Conservation (phyloP, 2,113 vertebrate species). For the Sinosuthora webbiana region DNA sequence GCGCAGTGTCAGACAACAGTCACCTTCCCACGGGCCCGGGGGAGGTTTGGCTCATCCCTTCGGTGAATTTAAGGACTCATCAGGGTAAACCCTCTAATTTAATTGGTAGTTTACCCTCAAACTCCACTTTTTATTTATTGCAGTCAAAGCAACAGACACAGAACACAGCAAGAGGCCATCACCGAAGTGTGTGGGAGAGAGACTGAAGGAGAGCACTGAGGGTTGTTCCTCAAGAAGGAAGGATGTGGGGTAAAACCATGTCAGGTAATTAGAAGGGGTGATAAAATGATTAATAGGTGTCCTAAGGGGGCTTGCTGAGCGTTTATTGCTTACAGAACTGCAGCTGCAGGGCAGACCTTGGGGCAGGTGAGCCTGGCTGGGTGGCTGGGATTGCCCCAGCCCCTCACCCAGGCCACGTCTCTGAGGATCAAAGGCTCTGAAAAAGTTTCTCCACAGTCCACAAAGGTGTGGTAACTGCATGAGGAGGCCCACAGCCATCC, state of each 20-base stretch:
- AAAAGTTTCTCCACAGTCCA: neutral
- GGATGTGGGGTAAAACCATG: neutral
- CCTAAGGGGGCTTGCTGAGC: neutral
- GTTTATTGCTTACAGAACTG: neutral
- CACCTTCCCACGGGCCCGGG: neutral
- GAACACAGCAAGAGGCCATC: neutral
- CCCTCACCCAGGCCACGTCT: rapidly evolving
- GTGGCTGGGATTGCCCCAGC: neutral
- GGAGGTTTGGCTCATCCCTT: neutral
- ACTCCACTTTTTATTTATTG: neutral
- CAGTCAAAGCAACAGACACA: neutral
- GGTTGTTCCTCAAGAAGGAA: neutral
- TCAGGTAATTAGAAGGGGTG: neutral
- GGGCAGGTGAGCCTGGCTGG: neutral
- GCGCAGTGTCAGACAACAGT: neutral
- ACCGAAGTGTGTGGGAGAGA: neutral
- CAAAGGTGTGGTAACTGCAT: neutral
- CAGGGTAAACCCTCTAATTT: neutral
- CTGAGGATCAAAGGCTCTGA: rapidly evolving
- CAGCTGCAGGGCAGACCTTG: neutral
- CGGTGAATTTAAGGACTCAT: neutral
- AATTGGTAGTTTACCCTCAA: neutral
- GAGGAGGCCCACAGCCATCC: neutral
- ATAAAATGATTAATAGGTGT: neutral
- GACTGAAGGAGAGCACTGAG: neutral